A percentile compares a stretch with the other conserved stretches of the same genome.
Evolutionary conservation across 2,797 vertebrate genomes (phyloP).

Genomic region (Spinus olivaceus): DNA sequence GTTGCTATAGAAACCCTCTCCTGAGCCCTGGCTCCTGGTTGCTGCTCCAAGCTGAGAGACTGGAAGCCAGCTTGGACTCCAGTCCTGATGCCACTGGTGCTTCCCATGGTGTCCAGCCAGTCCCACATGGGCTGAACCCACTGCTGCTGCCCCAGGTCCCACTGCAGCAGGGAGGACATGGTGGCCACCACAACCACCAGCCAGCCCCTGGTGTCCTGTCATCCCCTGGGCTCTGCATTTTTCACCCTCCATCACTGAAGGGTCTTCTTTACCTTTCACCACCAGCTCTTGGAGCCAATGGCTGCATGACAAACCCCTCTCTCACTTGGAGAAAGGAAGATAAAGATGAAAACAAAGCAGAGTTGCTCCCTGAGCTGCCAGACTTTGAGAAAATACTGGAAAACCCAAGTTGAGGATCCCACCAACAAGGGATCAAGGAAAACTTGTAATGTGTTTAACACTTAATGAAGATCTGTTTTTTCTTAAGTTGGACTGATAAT

Average conservation of each 20-base stretch:
- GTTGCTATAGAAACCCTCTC: conserved; percentile 81
- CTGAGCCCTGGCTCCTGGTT: conserved; percentile 64
- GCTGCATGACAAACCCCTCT: accelerated
- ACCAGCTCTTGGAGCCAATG: not conserved
- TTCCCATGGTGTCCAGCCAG: accelerated
- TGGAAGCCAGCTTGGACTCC: conserved; percentile 39
- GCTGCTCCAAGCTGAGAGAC: conserved; percentile 63
- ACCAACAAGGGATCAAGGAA: not conserved
- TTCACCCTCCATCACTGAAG: not conserved
- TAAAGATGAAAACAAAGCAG: not conserved
- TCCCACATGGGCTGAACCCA: accelerated
- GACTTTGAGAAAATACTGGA: not conserved
- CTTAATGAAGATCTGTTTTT: not conserved
- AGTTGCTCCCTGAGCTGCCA: not conserved
- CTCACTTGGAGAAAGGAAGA: not conserved
- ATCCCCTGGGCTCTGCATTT: not conserved
- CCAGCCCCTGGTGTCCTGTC: not conserved
- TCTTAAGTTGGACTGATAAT: not conserved
- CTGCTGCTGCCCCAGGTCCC: not conserved
- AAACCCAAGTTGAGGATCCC: not conserved
- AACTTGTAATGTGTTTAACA: not conserved
- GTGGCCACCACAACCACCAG: not conserved
- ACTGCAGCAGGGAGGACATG: not conserved
- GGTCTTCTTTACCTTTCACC: not conserved
- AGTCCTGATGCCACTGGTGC: not conserved